Conservation (phyloP, 1,140 invertebrate genomes). For the Ostrea edulis region DNA sequence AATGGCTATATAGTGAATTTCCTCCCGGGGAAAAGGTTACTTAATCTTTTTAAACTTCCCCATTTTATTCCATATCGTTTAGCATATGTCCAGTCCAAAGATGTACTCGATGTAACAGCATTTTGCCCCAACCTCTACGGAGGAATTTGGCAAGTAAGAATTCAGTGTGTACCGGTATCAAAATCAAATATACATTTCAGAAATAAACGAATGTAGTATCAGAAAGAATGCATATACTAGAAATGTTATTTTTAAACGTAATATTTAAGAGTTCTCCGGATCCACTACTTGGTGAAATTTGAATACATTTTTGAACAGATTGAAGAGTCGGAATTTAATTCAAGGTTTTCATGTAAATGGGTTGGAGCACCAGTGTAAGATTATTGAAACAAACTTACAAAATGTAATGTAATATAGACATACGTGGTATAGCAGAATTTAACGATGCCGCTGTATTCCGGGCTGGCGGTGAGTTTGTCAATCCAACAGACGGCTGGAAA, state of each 20-base stretch:
- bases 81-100: constrained; percentile 53
- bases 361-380: constrained; percentile 5
- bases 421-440: constrained; percentile 59
- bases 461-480: constrained; percentile 65
- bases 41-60: too few relatives aligned
- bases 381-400: constrained; percentile 44
- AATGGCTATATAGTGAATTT: too few relatives aligned
- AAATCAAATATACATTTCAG: too few relatives aligned
- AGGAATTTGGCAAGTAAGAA: constrained; percentile 57
- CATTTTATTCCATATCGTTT: too few relatives aligned
- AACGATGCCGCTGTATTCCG: constrained; percentile 65
- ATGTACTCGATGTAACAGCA: constrained; percentile 52
- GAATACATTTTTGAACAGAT: neutral
- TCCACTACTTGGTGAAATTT: neutral
- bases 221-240: too few relatives aligned
- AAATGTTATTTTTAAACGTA: too few relatives aligned
- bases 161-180: too few relatives aligned
- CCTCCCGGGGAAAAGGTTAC: too few relatives aligned
- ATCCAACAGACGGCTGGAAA: too few relatives aligned
- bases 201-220: too few relatives aligned
- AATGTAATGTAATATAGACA: constrained; percentile 62
- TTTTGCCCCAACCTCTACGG: constrained; percentile 52
- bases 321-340: neutral
- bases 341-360: neutral
- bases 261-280: too few relatives aligned